These are phyloP conservation scores for Mesorhabditis sp. DNA, from an alignment of 2,888 invertebrate genomes.

Conservation along the genomic window DNA sequence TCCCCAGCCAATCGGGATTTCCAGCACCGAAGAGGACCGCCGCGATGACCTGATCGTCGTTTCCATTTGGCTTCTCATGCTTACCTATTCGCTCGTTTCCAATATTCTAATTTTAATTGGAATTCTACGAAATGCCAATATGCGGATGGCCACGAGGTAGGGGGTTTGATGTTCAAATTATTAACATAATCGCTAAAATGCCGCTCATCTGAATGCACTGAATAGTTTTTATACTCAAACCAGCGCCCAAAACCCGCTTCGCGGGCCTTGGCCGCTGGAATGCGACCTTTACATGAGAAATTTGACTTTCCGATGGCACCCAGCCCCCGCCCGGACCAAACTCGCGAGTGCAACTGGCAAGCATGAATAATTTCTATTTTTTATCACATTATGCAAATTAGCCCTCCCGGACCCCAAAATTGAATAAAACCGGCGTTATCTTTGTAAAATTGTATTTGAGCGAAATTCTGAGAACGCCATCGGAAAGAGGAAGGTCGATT, in stretches of 20 bases:
- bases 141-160: constrained; percentile 48
- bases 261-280: too few species aligned
- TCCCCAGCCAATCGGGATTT: constrained; percentile 11
- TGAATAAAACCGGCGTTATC: constrained; percentile 3
- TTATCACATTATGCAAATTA: background rate
- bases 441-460: constrained; percentile 2
- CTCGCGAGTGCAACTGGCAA: too few species aligned
- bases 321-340: too few species aligned
- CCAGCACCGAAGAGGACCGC: constrained; percentile 35
- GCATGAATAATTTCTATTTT: constrained; percentile 7
- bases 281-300: too few species aligned
- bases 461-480: too few species aligned
- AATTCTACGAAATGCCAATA: constrained; percentile 39
- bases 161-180: background rate
- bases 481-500: too few species aligned
- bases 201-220: too few species aligned
- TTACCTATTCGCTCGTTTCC: constrained; percentile 46
- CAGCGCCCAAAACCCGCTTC: too few species aligned
- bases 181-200: background rate
- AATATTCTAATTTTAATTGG: constrained; percentile 49
- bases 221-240: too few species aligned
- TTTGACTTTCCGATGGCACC: too few species aligned
- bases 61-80: constrained; percentile 45
- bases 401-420: background rate
- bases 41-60: constrained; percentile 51